Base-by-base conservation (phyloP, 2,888 invertebrate genomes). In the Pediacus dermestoides region DNA sequence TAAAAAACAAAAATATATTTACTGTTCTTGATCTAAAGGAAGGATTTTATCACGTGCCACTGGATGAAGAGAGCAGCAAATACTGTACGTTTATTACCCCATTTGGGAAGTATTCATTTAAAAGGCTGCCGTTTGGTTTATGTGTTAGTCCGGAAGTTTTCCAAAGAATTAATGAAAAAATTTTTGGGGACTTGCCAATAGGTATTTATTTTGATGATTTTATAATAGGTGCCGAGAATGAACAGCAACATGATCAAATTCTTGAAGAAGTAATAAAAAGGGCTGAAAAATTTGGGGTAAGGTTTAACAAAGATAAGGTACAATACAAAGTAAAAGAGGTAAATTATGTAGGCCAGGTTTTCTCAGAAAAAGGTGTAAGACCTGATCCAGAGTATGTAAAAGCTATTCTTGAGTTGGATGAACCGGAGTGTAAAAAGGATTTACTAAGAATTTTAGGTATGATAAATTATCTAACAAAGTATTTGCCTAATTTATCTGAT, bases 181-280 rank as follows among this genome's bases (percentile, higher is more conserved):
- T 39, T 15, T 56, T 53, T 42, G 44, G 34, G 6, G 39, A 50
- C 35, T 44, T 55, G 30, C 34, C 39, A 7, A 38, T 51, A 9
- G 34, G 44, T 16, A 46, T 57, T 4, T 55, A 63, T 42, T 39
- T 60, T 41, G 43, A 66, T 50, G 35, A 61, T 52, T 41, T 59
- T 44, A 18, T 26, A 11, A 22, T 15, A 10, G 26, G 18, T 4
- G 34, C 14, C 8, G 8, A 8, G 6, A 11, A 7, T 18, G 30
- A 30, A 31, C 14, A 34, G 44, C 23, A 50, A 30, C 49, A 52
- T 41, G 48, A 53, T 44, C 1, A 36, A 16, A 50, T 45, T 15
- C 30, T 55, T 4, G 30, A 34, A 12, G 6, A 44, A 37, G 47
- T 60, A 3, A 18, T 58, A 12, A 34, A 46, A 6, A 36, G 46